Evolutionary conservation across 2,888 invertebrate genomes (phyloP), one percentile per base, ranked within the genome.

Genomic region (Branchinecta sandiegonensis): DNA sequence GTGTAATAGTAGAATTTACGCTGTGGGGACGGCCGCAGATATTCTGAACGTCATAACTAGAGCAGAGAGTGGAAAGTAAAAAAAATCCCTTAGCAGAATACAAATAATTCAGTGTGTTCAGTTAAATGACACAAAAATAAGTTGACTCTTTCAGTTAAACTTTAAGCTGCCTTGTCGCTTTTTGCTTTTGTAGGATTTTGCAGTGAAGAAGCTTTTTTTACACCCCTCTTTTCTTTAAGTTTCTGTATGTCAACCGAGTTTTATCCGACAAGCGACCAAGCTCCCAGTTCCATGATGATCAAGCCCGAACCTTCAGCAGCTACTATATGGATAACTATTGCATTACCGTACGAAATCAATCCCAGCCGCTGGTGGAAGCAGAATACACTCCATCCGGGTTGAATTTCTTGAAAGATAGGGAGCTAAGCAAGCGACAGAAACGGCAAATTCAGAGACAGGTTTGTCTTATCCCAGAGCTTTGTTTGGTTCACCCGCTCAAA

Each of bases 401-500:
- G n/a, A 56, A 17, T 10, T 56, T 56, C 14, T 10, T 56, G 17
- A 56, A 56, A 56, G 17, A n/a, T 8, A 56, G 56, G 56, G 17
- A 56, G 56, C 56, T 14, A 56, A 56, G n/a, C 56, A 56, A 56
- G 17, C n/a, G 17, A 0, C 56, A 56, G 10, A 56, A 56, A 37
- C 37, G 37, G 37, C 37, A 37, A 37, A 37, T 37, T 37, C 37
- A 37, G 37, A 37, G 37, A 37, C 37, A 37, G 37, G 37, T 37
- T 37, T 9, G 8, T 37, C 66, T 66, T 13, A 48, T 69, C 8
- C 66, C 69, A 1, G 69, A 69, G 37, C 14, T 69, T n/a, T 66
- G 66, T 17, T 14, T 47, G 46, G 37, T 69, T 46, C 69, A 66
- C 56, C 66, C 69, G 46, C n/a, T 69, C 5, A 47, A 65, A 8